Percentiles rank a stretch among this genome's conserved stretches.
Evolutionary conservation across 2,113 vertebrate species (phyloP).

Genomic region (Anhinga rufa): DNA sequence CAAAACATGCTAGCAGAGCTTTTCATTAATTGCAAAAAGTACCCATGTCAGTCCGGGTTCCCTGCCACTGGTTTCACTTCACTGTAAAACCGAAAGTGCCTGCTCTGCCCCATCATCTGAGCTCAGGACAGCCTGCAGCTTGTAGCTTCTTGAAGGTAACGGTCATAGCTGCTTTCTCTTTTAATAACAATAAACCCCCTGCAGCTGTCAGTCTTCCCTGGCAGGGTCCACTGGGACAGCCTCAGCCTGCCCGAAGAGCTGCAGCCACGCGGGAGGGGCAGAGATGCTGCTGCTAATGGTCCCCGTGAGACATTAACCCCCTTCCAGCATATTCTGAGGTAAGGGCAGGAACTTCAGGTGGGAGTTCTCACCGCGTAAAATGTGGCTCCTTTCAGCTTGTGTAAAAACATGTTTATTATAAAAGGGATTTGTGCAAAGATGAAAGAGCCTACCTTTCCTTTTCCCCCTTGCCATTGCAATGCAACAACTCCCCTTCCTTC

Average conservation of each 20-base stretch:
- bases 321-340: background rate
- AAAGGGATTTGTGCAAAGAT: background rate
- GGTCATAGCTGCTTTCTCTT: background rate
- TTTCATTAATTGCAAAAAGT: background rate
- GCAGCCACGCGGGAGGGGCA: rapidly evolving
- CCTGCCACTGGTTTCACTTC: background rate
- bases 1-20: rapidly evolving
- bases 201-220: background rate
- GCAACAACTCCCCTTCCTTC: background rate
- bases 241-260: background rate
- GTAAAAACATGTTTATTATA: background rate
- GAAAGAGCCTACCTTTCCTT: background rate
- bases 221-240: rapidly evolving
- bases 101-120: background rate
- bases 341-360: background rate
- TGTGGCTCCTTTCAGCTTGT: background rate
- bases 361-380: background rate
- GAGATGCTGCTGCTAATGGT: too few species aligned
- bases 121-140: background rate
- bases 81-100: rapidly evolving
- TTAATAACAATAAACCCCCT: background rate
- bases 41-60: background rate
- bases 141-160: rapidly evolving
- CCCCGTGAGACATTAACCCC: rapidly evolving
- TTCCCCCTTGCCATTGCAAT: rapidly evolving